Base-by-base conservation (phyloP, 2,113 vertebrate genomes). In the Nesoenas mayeri region DNA sequence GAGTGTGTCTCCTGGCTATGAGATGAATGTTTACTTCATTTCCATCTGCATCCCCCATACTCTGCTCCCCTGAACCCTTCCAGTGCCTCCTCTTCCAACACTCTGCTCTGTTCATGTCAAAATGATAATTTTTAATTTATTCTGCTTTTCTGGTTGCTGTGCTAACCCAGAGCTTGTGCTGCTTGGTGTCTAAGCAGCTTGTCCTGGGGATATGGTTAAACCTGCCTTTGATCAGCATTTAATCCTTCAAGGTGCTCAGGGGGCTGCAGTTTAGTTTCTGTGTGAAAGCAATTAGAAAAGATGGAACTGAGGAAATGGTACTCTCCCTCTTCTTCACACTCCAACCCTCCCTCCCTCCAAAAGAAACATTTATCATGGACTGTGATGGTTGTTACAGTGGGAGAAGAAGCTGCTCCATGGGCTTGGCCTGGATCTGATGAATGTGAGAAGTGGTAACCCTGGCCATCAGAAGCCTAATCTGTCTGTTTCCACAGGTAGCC, bases 171-270 rank as follows among this genome's bases (percentile, higher is more conserved):
- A 96, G 94, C 73, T 93, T 72, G 54, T 82, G 94, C 81, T 97
- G 96, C 97, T 89, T 97, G 95, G 96, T 97, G 96, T 92, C 96
- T 97, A 98, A 98, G 97, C 97, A 97, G 96, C 95, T 97, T 98
- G 97, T 98, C 98, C 97, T 88, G 95, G 79, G 98, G 98, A 98
- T 98, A 98, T 69, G 94, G 95, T 96, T 98, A 98, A 98, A 98
- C 97, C 96, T 98, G 96, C 94, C 98, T 98, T 98, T 98, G 98
- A 98, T 98, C 98, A 98, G 95, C 95, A 96, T 97, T 98, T 98
- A 98, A 98, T 98, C 98, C 97, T 96, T 96, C 94, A 97, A 95
- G 96, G 97, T 95, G 96, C 97, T 96, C 88, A 81, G 56, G 96
- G 96, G 97, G 95, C 78, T 97, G 81, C 70, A 95, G 85, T 98